Evolutionary conservation across 2,113 vertebrate species (phyloP), one percentile per base, ranked within the genome.

Genomic region (Ondatra zibethicus): DNA sequence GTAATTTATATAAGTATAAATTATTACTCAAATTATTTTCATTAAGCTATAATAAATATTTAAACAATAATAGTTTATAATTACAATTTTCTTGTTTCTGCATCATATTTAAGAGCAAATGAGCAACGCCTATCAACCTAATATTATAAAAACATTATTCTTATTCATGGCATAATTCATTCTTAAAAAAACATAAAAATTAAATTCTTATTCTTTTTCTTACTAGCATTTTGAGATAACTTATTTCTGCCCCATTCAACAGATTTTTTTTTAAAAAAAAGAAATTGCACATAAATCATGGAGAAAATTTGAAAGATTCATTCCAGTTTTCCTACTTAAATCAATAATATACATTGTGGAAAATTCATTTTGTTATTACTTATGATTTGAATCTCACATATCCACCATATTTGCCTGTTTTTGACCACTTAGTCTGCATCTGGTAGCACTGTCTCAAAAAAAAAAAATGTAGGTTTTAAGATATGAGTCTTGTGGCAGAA

Each of bases 171-270:
- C 3, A 76, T 82, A 21, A 70, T 76, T 95, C 19, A 65, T 3
- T 70, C 91, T 81, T 65, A 50, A 72, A 31, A 88, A 88, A 89
- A 55, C 9, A 80, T 77, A 29, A 58, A 90, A 94, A 93, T 3
- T n/a, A 68, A 27, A 25, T 45, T 6, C 58, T 13, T 1, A 75
- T 19, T 1, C 0, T 88, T 1, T 0, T 88, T 88, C 1, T 47
- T 95, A 81, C 17, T 84, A 4, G 9, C 10, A 52, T 58, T 95
- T 95, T 70, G 52, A 7, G 7, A 70, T 70, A 66, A 17, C 27
- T 70, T 50, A 6, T 72, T 89, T 19, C 78, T 72, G 0, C 7
- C 6, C 73, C 14, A 65, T 93, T 66, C 9, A 86, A 78, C 2
- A 14, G 1, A 27, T 42, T 16, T 66, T 81, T 58, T 58, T 58